Evolutionary conservation across 2,797 vertebrate species (phyloP).

Genomic region (Pipistrellus pipistrellus): DNA sequence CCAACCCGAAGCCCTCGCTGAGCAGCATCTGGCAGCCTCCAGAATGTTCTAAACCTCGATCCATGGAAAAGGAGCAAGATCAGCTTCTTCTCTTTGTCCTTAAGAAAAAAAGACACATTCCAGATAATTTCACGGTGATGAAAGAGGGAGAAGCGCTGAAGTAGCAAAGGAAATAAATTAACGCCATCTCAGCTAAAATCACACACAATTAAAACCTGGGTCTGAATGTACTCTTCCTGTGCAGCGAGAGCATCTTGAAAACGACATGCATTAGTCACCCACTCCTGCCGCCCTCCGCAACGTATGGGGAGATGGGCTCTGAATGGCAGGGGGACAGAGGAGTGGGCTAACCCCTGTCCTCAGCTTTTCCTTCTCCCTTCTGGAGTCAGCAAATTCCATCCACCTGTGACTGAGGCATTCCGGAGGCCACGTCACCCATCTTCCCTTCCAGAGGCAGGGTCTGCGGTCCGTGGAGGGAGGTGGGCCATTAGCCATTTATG

Average conservation of each 20-base stretch:
- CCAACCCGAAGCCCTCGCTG: background rate
- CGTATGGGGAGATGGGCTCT: background rate
- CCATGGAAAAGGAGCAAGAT: conserved; percentile 74
- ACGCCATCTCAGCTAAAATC: conserved; percentile 88
- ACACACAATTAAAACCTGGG: conserved; percentile 89
- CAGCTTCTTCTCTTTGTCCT: conserved; percentile 85
- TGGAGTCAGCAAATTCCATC: background rate
- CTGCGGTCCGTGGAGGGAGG: background rate
- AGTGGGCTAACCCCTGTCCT: background rate
- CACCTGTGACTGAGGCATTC: background rate
- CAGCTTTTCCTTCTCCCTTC: background rate
- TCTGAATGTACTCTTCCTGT: conserved; percentile 83
- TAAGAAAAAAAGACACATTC: conserved; percentile 77
- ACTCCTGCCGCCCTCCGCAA: conserved; percentile 61
- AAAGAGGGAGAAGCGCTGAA: conserved; percentile 85
- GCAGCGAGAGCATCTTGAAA: conserved; percentile 82
- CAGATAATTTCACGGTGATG: conserved; percentile 84
- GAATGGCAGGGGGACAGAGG: background rate
- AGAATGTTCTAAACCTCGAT: conserved; percentile 66
- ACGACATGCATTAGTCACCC: conserved; percentile 84
- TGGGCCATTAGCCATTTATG: background rate
- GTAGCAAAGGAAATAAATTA: conserved; percentile 86
- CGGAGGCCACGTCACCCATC: background rate
- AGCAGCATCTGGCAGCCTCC: conserved; percentile 59
- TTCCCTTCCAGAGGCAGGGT: background rate